Evolutionary conservation across 2,113 vertebrate species (phyloP).

Genomic region (Emydura subglobosa): DNA sequence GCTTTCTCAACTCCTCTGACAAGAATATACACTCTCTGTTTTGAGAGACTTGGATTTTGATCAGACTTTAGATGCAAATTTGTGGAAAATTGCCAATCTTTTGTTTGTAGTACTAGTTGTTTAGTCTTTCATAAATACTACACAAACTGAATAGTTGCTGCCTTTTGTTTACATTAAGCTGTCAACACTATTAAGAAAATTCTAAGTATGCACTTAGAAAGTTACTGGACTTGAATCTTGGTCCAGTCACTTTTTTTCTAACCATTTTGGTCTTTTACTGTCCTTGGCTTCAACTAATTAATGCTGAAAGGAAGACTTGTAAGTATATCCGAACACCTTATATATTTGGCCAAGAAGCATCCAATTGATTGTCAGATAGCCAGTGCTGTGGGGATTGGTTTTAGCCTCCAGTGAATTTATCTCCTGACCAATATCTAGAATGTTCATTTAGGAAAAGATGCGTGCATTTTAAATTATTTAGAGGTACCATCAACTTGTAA

Average conservation of each 20-base stretch:
- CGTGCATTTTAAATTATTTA: not conserved
- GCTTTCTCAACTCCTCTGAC: not conserved
- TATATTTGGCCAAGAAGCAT: not conserved
- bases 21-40: not conserved
- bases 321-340: not conserved
- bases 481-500: not conserved
- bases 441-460: not conserved
- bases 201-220: not conserved
- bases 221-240: not conserved
- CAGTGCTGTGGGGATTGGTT: not conserved
- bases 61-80: not conserved
- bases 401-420: not conserved
- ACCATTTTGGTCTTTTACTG: not conserved
- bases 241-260: not conserved
- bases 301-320: not conserved
- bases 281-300: not conserved
- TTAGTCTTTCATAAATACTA: rapidly evolving
- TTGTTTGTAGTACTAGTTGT: rapidly evolving
- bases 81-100: not conserved
- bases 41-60: not conserved
- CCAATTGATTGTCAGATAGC: not conserved
- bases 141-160: not conserved
- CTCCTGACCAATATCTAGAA: not conserved
- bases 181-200: rapidly evolving
- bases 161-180: not conserved